Base-by-base conservation (phyloP, 2,888 invertebrate genomes). In the Drosophila barbarae region DNA sequence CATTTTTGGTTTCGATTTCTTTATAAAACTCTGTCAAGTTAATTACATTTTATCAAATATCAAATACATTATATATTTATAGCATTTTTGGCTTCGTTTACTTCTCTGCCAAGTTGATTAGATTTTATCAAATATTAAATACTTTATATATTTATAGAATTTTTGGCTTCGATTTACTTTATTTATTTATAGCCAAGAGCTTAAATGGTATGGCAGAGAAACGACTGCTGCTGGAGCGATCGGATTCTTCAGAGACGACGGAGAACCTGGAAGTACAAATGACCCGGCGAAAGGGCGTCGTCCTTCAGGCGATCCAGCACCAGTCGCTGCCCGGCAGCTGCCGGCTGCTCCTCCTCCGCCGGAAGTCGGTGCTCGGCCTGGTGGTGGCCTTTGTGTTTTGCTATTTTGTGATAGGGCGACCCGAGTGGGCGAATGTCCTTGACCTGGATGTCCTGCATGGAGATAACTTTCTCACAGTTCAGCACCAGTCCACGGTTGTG, bases 401-500 rank as follows among this genome's bases (percentile, higher is more conserved):
- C 57, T 87, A 68, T 60, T 84, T 60, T 54, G 41, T 83, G 65
- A 61, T 74, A 41, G 70, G 73, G 12, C 76, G 70, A 9, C 18
- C 60, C 18, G 69, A 69, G 10, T 68, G 68, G 56, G 82, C 69
- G 1, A 72, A 77, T 61, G 70, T 72, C 2, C 70, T 76, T 5
- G 85, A 87, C 38, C 70, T 78, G 52, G 79, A 76, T 35, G 69
- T 23, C 7, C 23, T 72, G 18, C 65, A 52, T 28, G 15, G 30
- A 18, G 64, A 66, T 3, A 58, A 23, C 50, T 69, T 65, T 15
- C 38, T 88, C 8, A 77, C 79, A 5, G 87, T 88, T 5, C 70
- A 85, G 60, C 88, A 86, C 61, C 78, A 86, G 59, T 89, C 89
- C 26, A 87, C 84, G 71, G 88, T 87, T 61, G 88, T 88, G 87